Evolutionary conservation across 2,888 invertebrate genomes (phyloP).

Genomic region (Drosophila subquinaria): DNA sequence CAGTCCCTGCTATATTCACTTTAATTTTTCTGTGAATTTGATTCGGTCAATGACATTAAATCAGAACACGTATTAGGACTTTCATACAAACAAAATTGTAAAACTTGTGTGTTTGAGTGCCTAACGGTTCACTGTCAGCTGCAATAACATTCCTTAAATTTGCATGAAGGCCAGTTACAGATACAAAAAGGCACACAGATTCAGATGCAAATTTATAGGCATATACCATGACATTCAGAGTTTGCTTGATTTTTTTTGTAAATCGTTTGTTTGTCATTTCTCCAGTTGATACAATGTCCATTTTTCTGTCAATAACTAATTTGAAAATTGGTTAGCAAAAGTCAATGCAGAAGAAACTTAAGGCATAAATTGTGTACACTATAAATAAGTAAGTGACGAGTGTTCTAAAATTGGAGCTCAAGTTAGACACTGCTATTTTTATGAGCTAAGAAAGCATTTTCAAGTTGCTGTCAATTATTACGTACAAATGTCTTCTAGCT

Average conservation of each 20-base stretch:
- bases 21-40: constrained; percentile 35
- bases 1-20: background rate
- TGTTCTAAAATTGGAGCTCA: constrained; percentile 7
- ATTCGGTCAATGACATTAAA: constrained; percentile 27
- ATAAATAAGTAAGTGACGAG: constrained; percentile 17
- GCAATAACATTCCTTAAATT: constrained; percentile 70
- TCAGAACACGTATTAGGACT: background rate
- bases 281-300: background rate
- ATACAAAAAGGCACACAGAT: constrained; percentile 6
- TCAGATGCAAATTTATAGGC: background rate
- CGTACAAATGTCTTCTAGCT: constrained; percentile 8
- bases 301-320: constrained; percentile 26
- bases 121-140: constrained; percentile 46
- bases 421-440: constrained; percentile 44
- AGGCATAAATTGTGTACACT: background rate
- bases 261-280: too few relatives aligned
- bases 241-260: too few relatives aligned
- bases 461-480: constrained; percentile 35
- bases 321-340: constrained; percentile 51
- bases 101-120: background rate
- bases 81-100: background rate
- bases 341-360: constrained; percentile 9
- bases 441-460: constrained; percentile 41
- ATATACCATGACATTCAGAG: background rate
- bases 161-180: constrained; percentile 43